Conservation (phyloP, 2,113 vertebrate genomes). For the Salvelinus sp. region DNA sequence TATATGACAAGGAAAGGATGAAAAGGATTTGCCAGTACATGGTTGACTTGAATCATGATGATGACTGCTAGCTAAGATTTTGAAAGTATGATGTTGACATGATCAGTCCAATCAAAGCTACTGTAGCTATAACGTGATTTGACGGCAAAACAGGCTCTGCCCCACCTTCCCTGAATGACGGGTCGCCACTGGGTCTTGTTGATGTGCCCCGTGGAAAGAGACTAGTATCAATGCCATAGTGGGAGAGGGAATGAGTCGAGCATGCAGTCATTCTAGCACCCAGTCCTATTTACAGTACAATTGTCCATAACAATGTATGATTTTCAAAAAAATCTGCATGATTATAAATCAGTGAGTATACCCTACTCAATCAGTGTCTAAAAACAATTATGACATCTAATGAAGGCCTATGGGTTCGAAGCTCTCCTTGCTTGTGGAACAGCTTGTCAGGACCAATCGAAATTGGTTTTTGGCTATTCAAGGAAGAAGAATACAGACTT, state of each 20-base stretch:
- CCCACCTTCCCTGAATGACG: no score
- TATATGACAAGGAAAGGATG: no score
- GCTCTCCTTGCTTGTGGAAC: conserved; percentile 48
- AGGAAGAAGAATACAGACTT: conserved; percentile 56
- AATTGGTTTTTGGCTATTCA: conserved; percentile 57
- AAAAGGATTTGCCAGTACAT: no score
- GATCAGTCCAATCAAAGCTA: no score
- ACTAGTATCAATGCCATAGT: not conserved
- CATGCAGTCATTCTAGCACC: conserved; percentile 12
- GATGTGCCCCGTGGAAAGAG: not conserved
- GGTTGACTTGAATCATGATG: no score
- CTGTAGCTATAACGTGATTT: no score
- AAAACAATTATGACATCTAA: conserved; percentile 64
- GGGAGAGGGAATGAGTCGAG: not conserved
- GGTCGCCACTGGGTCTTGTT: no score
- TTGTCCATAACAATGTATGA: conserved; percentile 37
- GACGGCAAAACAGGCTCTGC: no score
- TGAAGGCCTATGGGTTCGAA: conserved; percentile 60
- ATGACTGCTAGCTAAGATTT: no score
- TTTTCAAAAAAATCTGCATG: conserved; percentile 43
- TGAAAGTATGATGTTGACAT: no score
- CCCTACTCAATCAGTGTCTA: conserved; percentile 63
- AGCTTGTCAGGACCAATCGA: conserved; percentile 64
- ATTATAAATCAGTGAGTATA: conserved; percentile 63
- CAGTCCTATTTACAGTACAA: conserved; percentile 61